Conservation (phyloP, 2,888 invertebrate species). For the Malacosoma neustria region DNA sequence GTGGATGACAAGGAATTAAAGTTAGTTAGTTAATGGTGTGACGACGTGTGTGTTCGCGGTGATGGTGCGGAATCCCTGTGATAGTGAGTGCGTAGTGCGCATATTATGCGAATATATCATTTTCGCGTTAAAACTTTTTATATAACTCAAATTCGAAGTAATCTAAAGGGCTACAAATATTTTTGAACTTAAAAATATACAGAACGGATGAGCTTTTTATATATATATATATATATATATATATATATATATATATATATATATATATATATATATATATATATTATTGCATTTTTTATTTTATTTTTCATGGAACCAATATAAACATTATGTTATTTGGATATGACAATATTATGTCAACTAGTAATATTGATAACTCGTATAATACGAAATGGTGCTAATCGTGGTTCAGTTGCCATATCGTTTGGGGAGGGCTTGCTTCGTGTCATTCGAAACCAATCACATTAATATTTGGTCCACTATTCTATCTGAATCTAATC, state of each 20-base stretch:
- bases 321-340: too few relatives aligned
- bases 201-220: too few relatives aligned
- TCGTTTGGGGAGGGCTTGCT: not conserved
- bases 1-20: conserved; percentile 62
- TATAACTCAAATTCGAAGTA: not conserved
- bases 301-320: too few relatives aligned
- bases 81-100: not conserved
- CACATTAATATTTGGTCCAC: too few relatives aligned
- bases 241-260: conserved; percentile 1
- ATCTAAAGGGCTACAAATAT: not conserved
- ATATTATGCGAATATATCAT: not conserved
- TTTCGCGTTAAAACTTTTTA: not conserved
- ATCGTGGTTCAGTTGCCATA: not conserved
- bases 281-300: conserved; percentile 20
- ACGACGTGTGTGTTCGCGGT: conserved; percentile 17
- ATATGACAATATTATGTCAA: conserved; percentile 16
- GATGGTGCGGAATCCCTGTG: not conserved
- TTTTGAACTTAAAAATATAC: too few relatives aligned
- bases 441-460: not conserved
- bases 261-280: conserved; percentile 4
- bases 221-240: not conserved
- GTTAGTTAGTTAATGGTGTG: conserved; percentile 17
- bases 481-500: too few relatives aligned
- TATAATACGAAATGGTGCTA: not conserved
- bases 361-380: too few relatives aligned